Base-by-base conservation (phyloP, 2,888 invertebrate species). In the Caenorhabditis uteleia region DNA sequence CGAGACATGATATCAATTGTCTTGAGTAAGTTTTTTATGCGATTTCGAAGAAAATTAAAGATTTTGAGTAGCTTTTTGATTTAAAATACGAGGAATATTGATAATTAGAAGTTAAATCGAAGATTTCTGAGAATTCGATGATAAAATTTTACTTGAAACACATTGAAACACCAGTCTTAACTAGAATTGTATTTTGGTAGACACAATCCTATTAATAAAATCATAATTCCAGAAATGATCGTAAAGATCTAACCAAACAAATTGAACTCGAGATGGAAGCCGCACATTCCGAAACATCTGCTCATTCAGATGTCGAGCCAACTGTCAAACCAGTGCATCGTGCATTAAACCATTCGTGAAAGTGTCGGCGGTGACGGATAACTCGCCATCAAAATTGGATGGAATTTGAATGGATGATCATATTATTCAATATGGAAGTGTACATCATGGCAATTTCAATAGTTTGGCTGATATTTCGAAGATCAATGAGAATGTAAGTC, bases 1-100 rank as follows among this genome's bases (percentile, higher is more conserved):
- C 94, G 0, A 88, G 95, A 43, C 91, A 93, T 79, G 88, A 88
- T 78, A 92, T 97, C 54, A 91, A 91, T 82, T 92, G 94, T 91
- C n/a, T n/a, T n/a, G n/a, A n/a, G n/a, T n/a, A n/a, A n/a, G n/a
- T n/a, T n/a, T n/a, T n/a, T n/a, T n/a, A n/a, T n/a, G n/a, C n/a
- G n/a, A n/a, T n/a, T n/a, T n/a, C n/a, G n/a, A n/a, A n/a, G n/a
- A n/a, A n/a, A n/a, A n/a, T n/a, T n/a, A n/a, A n/a, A n/a, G n/a
- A n/a, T n/a, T n/a, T n/a, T n/a, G n/a, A n/a, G n/a, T n/a, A n/a
- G n/a, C n/a, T n/a, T n/a, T n/a, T n/a, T n/a, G n/a, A n/a, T n/a
- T n/a, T n/a, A n/a, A n/a, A n/a, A n/a, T n/a, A n/a, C n/a, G n/a
- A n/a, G n/a, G n/a, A n/a, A n/a, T n/a, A n/a, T n/a, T n/a, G n/a